Percentiles rank a stretch among this genome's conserved stretches.
Conservation (phyloP, 2,113 vertebrate species). For the Melanocharis versteri region DNA sequence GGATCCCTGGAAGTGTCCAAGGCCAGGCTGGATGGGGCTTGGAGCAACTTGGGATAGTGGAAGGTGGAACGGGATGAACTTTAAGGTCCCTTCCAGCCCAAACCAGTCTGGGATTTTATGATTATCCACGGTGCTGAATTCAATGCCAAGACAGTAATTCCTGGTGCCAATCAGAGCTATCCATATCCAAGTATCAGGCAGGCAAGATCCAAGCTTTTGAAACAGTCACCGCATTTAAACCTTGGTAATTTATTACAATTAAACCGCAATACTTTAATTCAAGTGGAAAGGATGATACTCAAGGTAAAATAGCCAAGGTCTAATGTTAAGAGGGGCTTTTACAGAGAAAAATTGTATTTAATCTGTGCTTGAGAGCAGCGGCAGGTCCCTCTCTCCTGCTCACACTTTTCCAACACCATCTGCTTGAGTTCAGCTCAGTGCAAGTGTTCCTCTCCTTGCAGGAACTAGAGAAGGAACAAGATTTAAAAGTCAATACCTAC, state of each 20-base stretch:
- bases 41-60: background rate
- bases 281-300: background rate
- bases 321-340: background rate
- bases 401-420: background rate
- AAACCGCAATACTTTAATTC: background rate
- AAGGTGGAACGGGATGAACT: accelerated
- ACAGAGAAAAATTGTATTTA: background rate
- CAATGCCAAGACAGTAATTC: accelerated
- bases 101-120: background rate
- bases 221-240: background rate
- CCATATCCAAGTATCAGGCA: background rate
- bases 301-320: background rate
- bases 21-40: accelerated
- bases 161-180: background rate
- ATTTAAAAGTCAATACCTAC: background rate
- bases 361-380: background rate
- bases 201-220: background rate
- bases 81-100: background rate
- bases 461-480: background rate
- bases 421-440: background rate
- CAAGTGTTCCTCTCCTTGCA: background rate
- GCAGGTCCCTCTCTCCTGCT: background rate
- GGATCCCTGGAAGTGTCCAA: background rate
- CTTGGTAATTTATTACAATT: background rate
- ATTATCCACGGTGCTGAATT: background rate